These are phyloP conservation scores for Poecilia latipinna DNA, from an alignment of 2,113 vertebrate genomes.

Conservation along the genomic window DNA sequence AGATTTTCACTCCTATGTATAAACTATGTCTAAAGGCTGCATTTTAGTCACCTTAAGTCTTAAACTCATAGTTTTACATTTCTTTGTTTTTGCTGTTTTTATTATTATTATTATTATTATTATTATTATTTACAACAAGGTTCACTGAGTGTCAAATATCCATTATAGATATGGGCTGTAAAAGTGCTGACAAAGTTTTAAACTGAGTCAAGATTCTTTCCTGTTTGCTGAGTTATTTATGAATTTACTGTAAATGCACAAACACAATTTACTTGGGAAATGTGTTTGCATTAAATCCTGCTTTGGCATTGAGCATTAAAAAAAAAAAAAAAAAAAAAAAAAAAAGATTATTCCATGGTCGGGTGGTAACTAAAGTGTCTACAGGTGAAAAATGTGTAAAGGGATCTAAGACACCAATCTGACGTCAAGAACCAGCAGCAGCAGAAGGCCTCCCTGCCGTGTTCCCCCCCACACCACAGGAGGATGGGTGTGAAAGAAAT, in stretches of 20 bases:
- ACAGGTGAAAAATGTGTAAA: background rate
- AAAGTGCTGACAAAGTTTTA: too few species aligned
- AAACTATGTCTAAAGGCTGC: background rate
- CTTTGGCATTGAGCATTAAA: background rate
- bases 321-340: too few species aligned
- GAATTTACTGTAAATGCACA: background rate
- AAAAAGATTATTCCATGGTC: too few species aligned
- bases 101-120: too few species aligned
- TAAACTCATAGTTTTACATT: background rate
- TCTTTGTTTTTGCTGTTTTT: background rate
- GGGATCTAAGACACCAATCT: background rate
- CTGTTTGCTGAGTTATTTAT: too few species aligned
- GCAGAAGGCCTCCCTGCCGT: background rate
- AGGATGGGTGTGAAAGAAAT: background rate
- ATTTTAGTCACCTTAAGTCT: too few species aligned
- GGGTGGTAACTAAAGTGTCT: background rate
- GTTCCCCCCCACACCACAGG: background rate
- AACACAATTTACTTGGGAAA: background rate
- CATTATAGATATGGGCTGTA: too few species aligned
- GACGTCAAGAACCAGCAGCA: constrained; percentile 2
- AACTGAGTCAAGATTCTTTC: too few species aligned
- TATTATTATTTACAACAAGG: background rate
- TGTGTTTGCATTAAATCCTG: background rate
- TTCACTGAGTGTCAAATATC: background rate
- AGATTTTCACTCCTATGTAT: too few species aligned